Evolutionary conservation across 1,140 invertebrate species (phyloP).

Genomic region (Tribolium castaneum): DNA sequence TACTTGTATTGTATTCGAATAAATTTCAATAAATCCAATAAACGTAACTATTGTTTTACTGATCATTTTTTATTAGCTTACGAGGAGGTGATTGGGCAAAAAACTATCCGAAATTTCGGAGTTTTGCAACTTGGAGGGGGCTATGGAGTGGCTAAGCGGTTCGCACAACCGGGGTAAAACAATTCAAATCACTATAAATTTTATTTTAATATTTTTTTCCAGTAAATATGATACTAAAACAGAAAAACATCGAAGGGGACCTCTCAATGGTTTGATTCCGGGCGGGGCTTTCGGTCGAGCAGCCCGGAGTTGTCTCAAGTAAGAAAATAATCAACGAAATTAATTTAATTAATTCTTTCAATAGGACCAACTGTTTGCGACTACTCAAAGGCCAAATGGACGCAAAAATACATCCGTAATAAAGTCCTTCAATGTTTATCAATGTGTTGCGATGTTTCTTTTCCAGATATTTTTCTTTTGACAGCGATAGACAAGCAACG

Average conservation of each 20-base stretch:
- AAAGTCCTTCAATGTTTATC: not conserved
- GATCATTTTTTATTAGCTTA: constrained; percentile 23
- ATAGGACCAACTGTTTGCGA: constrained; percentile 6
- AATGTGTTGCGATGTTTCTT: not conserved
- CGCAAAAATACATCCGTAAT: not conserved
- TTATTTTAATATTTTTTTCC: not conserved
- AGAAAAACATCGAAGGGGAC: constrained; percentile 28
- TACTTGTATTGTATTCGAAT: not conserved
- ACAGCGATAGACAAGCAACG: constrained; percentile 11
- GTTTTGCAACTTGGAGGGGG: constrained; percentile 25
- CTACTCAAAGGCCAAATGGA: not conserved
- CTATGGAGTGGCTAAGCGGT: constrained; percentile 12
- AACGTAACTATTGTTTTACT: not conserved
- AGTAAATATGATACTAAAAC: constrained; percentile 23
- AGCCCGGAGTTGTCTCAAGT: constrained; percentile 6
- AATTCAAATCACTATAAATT: not conserved
- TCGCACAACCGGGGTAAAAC: not conserved
- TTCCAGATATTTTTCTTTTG: constrained; percentile 25
- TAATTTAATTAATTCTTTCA: constrained; percentile 14
- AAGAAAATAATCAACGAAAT: not conserved
- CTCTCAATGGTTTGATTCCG: constrained; percentile 34
- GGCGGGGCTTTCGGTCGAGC: constrained; percentile 28
- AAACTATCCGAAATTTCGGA: constrained; percentile 11
- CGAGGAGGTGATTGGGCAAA: constrained; percentile 1
- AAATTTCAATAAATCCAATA: not conserved